A percentile compares a stretch with the other conserved stretches of the same genome.
Conservation (phyloP, 2,888 invertebrate genomes). For the Heliconius hortense region DNA sequence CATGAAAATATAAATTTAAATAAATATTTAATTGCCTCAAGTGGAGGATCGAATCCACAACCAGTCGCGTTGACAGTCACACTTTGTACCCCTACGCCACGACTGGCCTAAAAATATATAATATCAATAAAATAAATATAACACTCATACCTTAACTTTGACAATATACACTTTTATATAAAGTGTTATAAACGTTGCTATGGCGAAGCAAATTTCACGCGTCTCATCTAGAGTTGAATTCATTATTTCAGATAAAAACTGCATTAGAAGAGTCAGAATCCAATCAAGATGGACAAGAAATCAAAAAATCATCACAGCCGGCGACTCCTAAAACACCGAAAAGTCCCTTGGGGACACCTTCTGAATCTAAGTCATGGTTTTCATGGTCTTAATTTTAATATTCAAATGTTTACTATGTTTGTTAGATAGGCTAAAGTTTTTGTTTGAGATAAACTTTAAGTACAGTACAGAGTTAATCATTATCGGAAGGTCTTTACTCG, state of each 20-base stretch:
- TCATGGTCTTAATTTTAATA: slow-evolving; percentile 73
- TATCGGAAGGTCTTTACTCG: neutral
- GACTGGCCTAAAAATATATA: no score
- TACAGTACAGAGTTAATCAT: neutral
- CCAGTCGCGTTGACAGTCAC: no score
- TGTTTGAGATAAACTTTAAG: neutral
- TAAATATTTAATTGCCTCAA: no score
- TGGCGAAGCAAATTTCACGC: neutral
- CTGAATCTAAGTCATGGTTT: slow-evolving; percentile 80
- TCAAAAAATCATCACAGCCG: slow-evolving; percentile 58
- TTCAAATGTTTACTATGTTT: neutral
- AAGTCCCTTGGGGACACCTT: slow-evolving; percentile 54
- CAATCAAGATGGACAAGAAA: slow-evolving; percentile 51
- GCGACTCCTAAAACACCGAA: slow-evolving; percentile 60
- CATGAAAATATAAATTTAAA: no score
- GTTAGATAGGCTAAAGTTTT: neutral
- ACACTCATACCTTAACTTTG: no score
- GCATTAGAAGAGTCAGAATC: slow-evolving; percentile 58
- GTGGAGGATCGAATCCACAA: no score
- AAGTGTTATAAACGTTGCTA: no score
- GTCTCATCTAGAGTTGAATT: neutral
- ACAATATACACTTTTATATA: no score
- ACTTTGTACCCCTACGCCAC: no score
- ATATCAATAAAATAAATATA: no score
- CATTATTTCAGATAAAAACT: slow-evolving; percentile 63